Evolutionary conservation across 1,140 invertebrate species (phyloP).

Genomic region (Notospermus geniculatus): DNA sequence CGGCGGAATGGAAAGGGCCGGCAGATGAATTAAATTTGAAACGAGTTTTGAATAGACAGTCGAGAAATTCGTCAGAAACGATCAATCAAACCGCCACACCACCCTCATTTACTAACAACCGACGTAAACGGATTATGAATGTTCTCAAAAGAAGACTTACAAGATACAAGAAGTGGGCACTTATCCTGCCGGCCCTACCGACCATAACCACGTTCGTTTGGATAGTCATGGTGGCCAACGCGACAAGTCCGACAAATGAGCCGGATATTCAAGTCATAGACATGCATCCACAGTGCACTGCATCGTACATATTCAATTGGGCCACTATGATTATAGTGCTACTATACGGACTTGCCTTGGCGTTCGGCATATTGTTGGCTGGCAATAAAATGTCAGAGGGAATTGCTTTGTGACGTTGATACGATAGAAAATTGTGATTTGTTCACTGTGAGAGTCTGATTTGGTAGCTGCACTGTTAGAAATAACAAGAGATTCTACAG

Average conservation of each 20-base stretch:
- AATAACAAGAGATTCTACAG: no score
- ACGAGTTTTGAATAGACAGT: no score
- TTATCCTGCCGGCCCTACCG: background rate
- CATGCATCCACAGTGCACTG: background rate
- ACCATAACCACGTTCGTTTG: background rate
- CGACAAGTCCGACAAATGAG: background rate
- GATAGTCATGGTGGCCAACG: constrained; percentile 8
- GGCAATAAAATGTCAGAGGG: background rate
- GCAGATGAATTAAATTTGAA: no score
- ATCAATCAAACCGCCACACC: background rate
- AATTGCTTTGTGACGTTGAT: no score
- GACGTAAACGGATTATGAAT: background rate
- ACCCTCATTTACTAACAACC: background rate
- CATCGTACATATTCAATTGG: constrained; percentile 1
- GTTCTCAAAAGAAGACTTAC: background rate
- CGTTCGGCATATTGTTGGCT: background rate
- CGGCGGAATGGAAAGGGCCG: no score
- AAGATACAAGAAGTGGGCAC: background rate
- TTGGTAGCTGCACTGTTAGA: no score
- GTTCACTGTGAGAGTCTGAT: no score
- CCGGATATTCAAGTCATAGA: background rate
- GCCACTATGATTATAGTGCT: background rate
- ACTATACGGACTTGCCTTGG: background rate
- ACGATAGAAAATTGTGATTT: no score
- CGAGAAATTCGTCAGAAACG: no score